Conservation (phyloP, 2,113 vertebrate genomes). For the Chlamydotis undulata region DNA sequence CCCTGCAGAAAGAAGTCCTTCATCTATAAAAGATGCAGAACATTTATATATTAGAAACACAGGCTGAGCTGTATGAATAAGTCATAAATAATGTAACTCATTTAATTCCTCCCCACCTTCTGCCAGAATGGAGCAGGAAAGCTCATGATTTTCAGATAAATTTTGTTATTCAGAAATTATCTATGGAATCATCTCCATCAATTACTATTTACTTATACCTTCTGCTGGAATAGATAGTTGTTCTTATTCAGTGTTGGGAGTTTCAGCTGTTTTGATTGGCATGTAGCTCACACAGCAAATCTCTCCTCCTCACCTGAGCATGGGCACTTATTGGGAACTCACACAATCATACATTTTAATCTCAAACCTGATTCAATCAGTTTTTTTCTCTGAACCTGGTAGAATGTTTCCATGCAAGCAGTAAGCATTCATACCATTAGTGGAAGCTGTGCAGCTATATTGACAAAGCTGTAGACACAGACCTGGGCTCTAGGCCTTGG, state of each 20-base stretch:
- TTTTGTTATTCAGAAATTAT: conserved; percentile 42
- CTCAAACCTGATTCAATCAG: neutral
- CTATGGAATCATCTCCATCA: neutral
- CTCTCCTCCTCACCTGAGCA: neutral
- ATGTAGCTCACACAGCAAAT: neutral
- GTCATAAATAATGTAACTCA: conserved; percentile 1
- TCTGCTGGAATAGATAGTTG: neutral
- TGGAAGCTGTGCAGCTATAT: neutral
- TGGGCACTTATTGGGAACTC: neutral
- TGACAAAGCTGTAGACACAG: neutral
- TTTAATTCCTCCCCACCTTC: neutral
- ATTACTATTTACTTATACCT: conserved; percentile 21
- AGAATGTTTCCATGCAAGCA: neutral
- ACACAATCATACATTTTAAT: neutral
- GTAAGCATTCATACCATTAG: neutral
- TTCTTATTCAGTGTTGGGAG: neutral
- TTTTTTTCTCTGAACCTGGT: neutral
- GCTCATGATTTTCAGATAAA: conserved; percentile 27
- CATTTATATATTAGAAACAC: neutral
- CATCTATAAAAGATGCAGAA: conserved; percentile 2
- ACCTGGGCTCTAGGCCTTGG: fast-evolving
- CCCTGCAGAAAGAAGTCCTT: conserved; percentile 20
- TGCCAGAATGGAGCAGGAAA: neutral
- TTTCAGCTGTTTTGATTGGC: neutral
- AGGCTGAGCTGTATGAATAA: conserved; percentile 12